Evolutionary conservation across 2,888 invertebrate species (phyloP), one percentile per base, ranked within the genome.

Genomic region (Lithophane ornitopus): DNA sequence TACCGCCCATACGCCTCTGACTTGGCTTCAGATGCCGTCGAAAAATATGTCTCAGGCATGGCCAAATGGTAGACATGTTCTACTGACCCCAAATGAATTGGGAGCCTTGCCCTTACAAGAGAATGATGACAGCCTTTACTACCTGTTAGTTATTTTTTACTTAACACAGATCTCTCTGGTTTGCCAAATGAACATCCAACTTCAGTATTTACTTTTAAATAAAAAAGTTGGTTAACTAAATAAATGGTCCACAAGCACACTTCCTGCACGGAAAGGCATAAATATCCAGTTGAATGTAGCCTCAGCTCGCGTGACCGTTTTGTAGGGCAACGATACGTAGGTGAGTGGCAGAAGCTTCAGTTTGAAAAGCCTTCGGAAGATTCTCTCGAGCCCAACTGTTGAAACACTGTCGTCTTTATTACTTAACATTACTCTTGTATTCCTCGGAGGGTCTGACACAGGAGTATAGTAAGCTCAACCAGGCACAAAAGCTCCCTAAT

Each of bases 291-390:
- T 84, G 78, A 85, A 85, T 78, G 81, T 84, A 74, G 76, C 80
- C 67, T 67, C 61, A 80, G 75, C 54, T 89, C 70, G 90, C 89
- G 89, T 90, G 90, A 88, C 85, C 61, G 72, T 84, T 89, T 85
- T 88, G 85, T 90, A 86, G 88, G 89, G 84, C 88, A 86, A 69
- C 22, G 14, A 16, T 12, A 26, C 3, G 39, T n/a, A 41, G 16
- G 19, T 9, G 19, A 34, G 14, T 11, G 1, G 8, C 82, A 88
- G 84, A 88, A 87, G 82, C 41, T 66, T 44, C 12, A 81, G 0
- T 76, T 65, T 54, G 49, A n/a, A 70, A 16, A 39, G 22, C 11
- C 52, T 70, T 79, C 16, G 63, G 19, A 49, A 75, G 8, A 59
- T 54, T 46, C 16, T 16, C 46, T 46, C 46, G 46, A 46, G 3